Evolutionary conservation across 2,113 vertebrate genomes (phyloP), one percentile per base, ranked within the genome.

Genomic region (Struthidea cinerea): DNA sequence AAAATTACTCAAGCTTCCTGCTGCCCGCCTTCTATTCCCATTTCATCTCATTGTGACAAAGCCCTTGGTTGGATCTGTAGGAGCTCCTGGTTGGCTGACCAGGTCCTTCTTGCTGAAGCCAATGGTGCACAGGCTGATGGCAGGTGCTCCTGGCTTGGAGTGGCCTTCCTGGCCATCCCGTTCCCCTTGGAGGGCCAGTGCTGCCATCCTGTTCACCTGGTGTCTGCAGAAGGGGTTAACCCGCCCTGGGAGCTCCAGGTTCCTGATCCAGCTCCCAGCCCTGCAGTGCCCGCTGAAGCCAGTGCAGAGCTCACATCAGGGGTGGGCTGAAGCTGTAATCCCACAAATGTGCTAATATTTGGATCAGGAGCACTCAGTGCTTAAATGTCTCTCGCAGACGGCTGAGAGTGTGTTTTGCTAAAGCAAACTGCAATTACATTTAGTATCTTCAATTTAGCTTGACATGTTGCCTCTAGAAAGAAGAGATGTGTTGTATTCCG

Each of bases 361-460:
- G 77, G 81, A 91, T 85, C 78, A 67, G 86, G 67, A 93, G 63
- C 77, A 52, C 69, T 93, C 69, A 44, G 74, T 16, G 52, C 78
- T 91, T 47, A 18, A 42, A 78, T 2, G 39, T 74, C 56, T 87
- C 89, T 79, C 0, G 0, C 74, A 71, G 77, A 64, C 0, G 0
- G 39, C 77, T 83, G 74, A 42, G 77, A 86, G 60, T 69, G 78
- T 79, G 73, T 92, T 96, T 93, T 85, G 83, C 88, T 87, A 92
- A 88, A 95, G 93, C 75, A 93, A 93, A 89, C 91, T 83, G 67
- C 92, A 91, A 85, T 94, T 95, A 87, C 65, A 44, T 49, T 71
- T 76, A 71, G 77, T 44, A 24, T 81, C 84, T 93, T 78, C 91
- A 91, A 77, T 95, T 92, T 63, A 89, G 69, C 84, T 63, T 93